These are phyloP conservation scores for Taphrorychus bicolor DNA, from an alignment of 2,888 invertebrate genomes.

Conservation along the genomic window DNA sequence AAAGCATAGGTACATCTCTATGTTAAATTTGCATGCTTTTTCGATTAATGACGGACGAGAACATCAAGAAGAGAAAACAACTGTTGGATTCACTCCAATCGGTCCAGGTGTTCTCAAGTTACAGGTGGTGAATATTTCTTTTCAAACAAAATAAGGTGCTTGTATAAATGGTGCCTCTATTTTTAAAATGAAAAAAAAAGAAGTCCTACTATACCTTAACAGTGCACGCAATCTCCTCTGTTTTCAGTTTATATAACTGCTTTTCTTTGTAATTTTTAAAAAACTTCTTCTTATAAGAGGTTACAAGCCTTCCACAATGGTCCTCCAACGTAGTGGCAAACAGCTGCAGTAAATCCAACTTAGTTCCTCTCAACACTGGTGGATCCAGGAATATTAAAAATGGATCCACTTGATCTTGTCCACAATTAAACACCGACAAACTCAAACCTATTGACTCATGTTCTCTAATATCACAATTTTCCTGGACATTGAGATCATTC, in stretches of 20 bases:
- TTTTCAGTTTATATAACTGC: conserved; percentile 43
- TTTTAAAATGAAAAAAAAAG: conserved; percentile 6
- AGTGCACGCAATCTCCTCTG: conserved; percentile 43
- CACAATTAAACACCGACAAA: conserved; percentile 55
- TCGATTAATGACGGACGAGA: no score
- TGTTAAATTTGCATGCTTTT: no score
- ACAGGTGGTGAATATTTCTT: no score
- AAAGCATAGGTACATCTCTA: no score
- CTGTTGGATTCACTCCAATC: no score
- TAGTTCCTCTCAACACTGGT: conserved; percentile 34
- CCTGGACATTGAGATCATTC: conserved; percentile 47
- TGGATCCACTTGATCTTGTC: conserved; percentile 48
- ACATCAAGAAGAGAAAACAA: no score
- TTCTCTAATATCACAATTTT: conserved; percentile 46
- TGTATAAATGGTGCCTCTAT: background rate
- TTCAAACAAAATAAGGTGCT: conserved; percentile 14
- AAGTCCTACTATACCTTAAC: conserved; percentile 47
- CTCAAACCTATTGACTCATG: conserved; percentile 50
- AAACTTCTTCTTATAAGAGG: conserved; percentile 13
- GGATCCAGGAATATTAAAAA: conserved; percentile 48
- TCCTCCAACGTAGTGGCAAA: conserved; percentile 47
- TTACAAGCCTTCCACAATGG: background rate
- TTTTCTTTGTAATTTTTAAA: conserved; percentile 46
- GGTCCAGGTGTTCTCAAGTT: no score
- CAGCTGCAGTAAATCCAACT: conserved; percentile 47